Evolutionary conservation across 1,140 invertebrate species (phyloP).

Genomic region (Asobara japonica): DNA sequence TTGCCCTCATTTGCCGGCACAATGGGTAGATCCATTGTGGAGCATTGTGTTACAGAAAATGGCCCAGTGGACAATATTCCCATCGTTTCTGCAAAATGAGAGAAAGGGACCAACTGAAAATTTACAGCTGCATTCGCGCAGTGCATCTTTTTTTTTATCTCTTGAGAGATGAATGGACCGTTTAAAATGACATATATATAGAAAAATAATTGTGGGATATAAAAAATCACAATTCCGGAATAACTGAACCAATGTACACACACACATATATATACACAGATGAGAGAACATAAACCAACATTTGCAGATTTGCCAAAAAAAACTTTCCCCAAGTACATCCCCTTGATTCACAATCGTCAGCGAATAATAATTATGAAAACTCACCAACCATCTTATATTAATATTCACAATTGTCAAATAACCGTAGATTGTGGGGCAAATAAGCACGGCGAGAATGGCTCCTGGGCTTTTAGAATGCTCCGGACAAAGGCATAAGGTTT

Average conservation of each 20-base stretch:
- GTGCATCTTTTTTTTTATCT: background rate
- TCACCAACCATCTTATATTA: too few relatives aligned
- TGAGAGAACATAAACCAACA: too few relatives aligned
- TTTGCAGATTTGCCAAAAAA: too few relatives aligned
- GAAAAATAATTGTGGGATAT: too few relatives aligned
- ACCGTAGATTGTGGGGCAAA: background rate
- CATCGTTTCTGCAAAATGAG: background rate
- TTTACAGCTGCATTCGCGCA: background rate
- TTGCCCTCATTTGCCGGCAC: conserved; percentile 1
- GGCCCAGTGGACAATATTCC: conserved; percentile 5
- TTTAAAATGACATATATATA: too few relatives aligned
- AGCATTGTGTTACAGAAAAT: background rate
- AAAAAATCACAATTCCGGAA: too few relatives aligned
- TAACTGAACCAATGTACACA: too few relatives aligned
- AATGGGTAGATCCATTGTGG: background rate
- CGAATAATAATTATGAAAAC: background rate
- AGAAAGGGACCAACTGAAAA: background rate
- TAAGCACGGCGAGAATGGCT: background rate
- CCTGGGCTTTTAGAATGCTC: background rate
- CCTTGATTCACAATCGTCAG: too few relatives aligned
- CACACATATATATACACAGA: too few relatives aligned
- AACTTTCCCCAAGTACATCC: too few relatives aligned
- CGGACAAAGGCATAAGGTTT: conserved; percentile 3
- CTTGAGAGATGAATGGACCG: background rate
- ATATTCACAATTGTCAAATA: background rate